Base-by-base conservation (phyloP, 1,140 invertebrate species). In the Heliothis subflexa region DNA sequence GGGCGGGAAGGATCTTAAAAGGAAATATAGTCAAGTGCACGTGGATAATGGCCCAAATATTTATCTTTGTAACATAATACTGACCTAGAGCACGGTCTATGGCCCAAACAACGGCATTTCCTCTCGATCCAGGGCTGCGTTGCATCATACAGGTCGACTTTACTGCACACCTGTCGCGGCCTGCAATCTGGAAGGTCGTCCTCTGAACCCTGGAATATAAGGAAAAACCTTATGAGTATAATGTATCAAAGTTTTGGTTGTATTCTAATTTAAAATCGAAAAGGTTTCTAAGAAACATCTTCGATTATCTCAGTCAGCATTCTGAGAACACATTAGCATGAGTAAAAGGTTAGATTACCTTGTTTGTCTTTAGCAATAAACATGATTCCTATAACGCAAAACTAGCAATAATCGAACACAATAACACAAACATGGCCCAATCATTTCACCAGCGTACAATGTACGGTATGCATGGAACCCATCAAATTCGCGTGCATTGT, bases 101-200 rank as follows among this genome's bases (percentile, higher is more conserved):
- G 95, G 33, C 95, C 95, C 49, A 97, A 95, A 94, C 98, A 99
- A 47, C 97, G 96, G 88, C 98, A 98, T 88, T 98, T 97, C 84
- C 97, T 96, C 93, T 98, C 98, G 14, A 98, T 96, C 97, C 98
- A 98, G 0, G 98, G 98, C 28, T 96, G 95, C 10, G 90, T 85
- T 50, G 95, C 95, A 74, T 97, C 97, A 89, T 98, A 98, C 28
- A 97, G 95, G 94, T 98, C 98, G 54, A 98, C 96, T 93, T 98
- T 98, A 85, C 97, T 98, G 95, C 98, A 99, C 13, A 99, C 97
- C 57, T 97, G 96, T 85, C 96, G 96, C 25, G 97, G 95, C 55
- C 96, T 95, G 90, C 98, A 99, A 82, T 96, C 96, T 3, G 98
- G 97, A 50, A 98, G 91, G 84, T 98, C 97, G 16, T 97, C 96